Evolutionary conservation across 2,113 vertebrate genomes (phyloP), one percentile per base, ranked within the genome.

Genomic region (Psammodynastes pulverulentus): DNA sequence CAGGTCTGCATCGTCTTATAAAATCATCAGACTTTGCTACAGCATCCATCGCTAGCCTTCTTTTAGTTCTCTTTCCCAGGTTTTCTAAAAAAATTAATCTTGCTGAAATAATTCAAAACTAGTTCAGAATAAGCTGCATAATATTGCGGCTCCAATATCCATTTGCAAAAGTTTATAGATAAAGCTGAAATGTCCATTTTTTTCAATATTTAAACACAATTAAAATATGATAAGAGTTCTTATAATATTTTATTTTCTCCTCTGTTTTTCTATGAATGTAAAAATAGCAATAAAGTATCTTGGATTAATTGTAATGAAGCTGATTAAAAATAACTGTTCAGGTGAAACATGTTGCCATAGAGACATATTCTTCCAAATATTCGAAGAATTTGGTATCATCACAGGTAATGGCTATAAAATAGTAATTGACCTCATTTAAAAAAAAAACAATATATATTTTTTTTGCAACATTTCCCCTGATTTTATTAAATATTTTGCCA

Each of bases 261-360:
- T 84, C 34, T 24, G 91, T 87, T 39, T 67, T 46, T 79, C 34
- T 79, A 85, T 45, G 92, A 92, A 88, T 29, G 62, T 48, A 79
- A 45, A 19, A 92, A 19, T n/a, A 90, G 72, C 7, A 87, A 17
- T 19, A 88, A 48, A 45, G 49, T 17, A 43, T 54, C 3, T 62
- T 92, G 62, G 5, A 21, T 54, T 88, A 88, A 21, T 84, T 93
- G 26, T 26, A 93, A 88, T 89, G 54, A 85, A 48, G 29, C 23
- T 2, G 13, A 48, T 51, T 56, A 93, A 95, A 93, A 45, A 72
- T 15, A 0, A 0, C 43, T 94, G 94, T 90, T 51, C 86, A 93
- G 58, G 45, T 91, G 3, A 91, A 94, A 39, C 0, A 0, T 87
- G 21, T 90, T 84, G 54, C 85, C 0, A 0, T 34, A 89, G 91